Percentiles rank a stretch among this genome's conserved stretches.
Evolutionary conservation across 1,140 invertebrate species (phyloP).

Genomic region (Alviniconcha marisindica): DNA sequence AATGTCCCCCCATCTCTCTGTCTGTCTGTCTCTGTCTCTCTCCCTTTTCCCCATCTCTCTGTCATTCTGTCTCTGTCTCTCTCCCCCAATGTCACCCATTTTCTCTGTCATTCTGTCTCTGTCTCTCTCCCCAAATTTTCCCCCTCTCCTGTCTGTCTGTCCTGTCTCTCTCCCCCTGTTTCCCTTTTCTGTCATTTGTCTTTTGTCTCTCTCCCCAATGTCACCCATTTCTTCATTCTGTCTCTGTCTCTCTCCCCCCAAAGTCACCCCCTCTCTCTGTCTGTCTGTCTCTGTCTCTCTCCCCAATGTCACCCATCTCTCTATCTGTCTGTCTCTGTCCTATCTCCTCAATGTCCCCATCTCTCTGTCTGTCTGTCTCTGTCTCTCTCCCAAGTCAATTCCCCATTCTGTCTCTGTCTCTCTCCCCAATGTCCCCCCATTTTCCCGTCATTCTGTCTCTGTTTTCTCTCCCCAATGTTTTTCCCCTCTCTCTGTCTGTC

Average conservation of each 20-base stretch:
- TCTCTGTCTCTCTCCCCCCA: slow-evolving; percentile 38
- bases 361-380: slow-evolving; percentile 9
- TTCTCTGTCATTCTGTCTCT: background rate
- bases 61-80: background rate
- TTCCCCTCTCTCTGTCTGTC: no score
- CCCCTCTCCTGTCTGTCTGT: background rate
- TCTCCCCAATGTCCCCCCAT: no score
- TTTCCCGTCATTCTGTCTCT: no score
- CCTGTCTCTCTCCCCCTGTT: background rate
- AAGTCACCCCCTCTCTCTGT: background rate
- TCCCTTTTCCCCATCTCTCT: no score
- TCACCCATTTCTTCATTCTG: background rate
- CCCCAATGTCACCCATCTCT: no score
- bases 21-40: no score
- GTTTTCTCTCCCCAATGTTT: no score
- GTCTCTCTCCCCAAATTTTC: background rate
- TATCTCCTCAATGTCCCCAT: background rate
- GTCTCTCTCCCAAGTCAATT: no score
- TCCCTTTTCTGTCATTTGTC: background rate
- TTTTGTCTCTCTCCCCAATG: background rate
- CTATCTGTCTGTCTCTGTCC: background rate
- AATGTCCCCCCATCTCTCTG: no score
- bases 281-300: slow-evolving; percentile 36
- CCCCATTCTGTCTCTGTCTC: no score
- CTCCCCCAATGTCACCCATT: background rate